Base-by-base conservation (phyloP, 2,888 invertebrate species). In the Habrosyne pyritoides region DNA sequence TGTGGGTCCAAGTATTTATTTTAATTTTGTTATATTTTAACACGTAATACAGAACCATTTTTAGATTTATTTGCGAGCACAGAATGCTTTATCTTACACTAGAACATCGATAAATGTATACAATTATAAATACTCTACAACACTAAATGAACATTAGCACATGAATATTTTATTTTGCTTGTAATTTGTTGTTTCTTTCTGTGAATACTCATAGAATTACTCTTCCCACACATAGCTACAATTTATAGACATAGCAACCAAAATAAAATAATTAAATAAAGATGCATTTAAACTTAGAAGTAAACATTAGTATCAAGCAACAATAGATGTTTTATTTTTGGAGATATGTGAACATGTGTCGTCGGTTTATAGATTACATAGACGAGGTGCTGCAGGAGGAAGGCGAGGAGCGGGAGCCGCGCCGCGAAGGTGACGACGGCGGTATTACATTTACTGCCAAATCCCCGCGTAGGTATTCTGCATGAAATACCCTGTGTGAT, bases 361-460 rank as follows among this genome's bases (percentile, higher is more conserved):
- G 26, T 52, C 69, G 71, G 59, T 92, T 74, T 64, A 59, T 86
- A 97, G 97, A 97, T 93, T 97, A 97, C 93, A 96, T 97, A 88
- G 96, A 96, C 82, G 97, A 97, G 86, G 96, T 96, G 63, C 93
- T 97, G 61, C 95, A 96, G 84, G 94, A 94, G 66, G 93, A 92
- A 12, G 83, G 88, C 6, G 89, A 84, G 42, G 94, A 94, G 51
- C 87, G 91, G 10, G 93, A 88, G 67, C 93, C 93, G 3, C 93
- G 92, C 24, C 90, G 93, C 6, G 90, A 93, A 66, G 93, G 94
- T 52, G 97, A 97, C 77, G 97, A 97, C 83, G 96, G 96, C 87
- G 97, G 97, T 77, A 97, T 98, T 71, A 97, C 96, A 65, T 98
- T 98, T 85, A 97, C 97, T 74, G 98, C 97, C 61, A 96, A 97